Evolutionary conservation across 2,113 vertebrate species (phyloP), one percentile per base, ranked within the genome.

Genomic region (Pogona vitticeps): DNA sequence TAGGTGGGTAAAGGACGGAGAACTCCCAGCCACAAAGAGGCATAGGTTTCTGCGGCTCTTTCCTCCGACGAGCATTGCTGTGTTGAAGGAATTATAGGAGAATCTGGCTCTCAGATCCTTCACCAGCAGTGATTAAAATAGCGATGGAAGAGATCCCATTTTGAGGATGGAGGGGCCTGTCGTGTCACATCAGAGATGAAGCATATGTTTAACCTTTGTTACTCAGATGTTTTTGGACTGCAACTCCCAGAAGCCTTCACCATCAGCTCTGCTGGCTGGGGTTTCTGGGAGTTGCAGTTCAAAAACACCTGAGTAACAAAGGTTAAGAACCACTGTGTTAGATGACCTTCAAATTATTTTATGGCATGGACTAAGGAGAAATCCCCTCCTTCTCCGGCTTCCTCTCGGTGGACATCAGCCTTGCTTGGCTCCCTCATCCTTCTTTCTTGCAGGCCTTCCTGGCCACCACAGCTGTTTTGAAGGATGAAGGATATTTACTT

Each of bases 1-100:
- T 95, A 86, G 95, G 95, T 95, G 94, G 15, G 89, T 81, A 38
- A 13, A 20, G 52, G 82, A 52, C 23, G 12, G 31, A 9, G 8
- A 70, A 42, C 17, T 14, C 7, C 1, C 38, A 56, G 13, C 26
- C n/a, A 23, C 10, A 52, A 52, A 52, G 46, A 52, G 46, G 2
- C 1, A n/a, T 77, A n/a, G 8, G 65, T n/a, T n/a, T n/a, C n/a
- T n/a, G n/a, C n/a, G n/a, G n/a, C n/a, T n/a, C n/a, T n/a, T n/a
- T n/a, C n/a, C n/a, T n/a, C n/a, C n/a, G n/a, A n/a, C n/a, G n/a
- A n/a, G n/a, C n/a, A n/a, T n/a, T n/a, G n/a, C n/a, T n/a, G n/a
- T n/a, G n/a, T n/a, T n/a, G n/a, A n/a, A n/a, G n/a, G n/a, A n/a
- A n/a, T n/a, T n/a, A n/a, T n/a, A 23, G 18, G 38, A 20, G 38